Conservation (phyloP, 2,888 invertebrate genomes). For the Augiades crinisus region DNA sequence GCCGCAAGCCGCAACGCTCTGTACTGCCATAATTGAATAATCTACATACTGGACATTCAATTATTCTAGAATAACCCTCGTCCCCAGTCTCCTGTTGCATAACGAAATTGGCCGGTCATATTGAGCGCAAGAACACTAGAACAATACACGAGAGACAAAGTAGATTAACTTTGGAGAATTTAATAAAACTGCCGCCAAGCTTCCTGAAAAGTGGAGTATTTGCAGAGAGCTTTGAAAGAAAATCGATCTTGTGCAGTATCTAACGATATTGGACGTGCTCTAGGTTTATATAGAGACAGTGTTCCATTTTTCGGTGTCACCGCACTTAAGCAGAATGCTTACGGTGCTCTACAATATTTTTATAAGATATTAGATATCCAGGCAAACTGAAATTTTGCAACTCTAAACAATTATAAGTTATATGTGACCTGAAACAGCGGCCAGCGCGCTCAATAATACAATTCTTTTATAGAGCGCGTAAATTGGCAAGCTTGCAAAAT, state of each 20-base stretch:
- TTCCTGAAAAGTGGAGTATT: slow-evolving; percentile 8
- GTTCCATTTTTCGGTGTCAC: neutral
- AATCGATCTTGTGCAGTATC: slow-evolving; percentile 6
- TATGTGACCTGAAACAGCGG: too few relatives aligned
- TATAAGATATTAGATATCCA: too few relatives aligned
- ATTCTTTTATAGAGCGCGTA: too few relatives aligned
- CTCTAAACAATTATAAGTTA: too few relatives aligned
- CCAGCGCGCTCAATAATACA: too few relatives aligned
- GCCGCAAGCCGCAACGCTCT: neutral
- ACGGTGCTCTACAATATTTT: too few relatives aligned
- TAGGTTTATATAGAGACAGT: neutral
- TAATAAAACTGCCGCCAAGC: slow-evolving; percentile 20
- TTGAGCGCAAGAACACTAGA: slow-evolving; percentile 16
- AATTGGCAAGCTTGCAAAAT: too few relatives aligned
- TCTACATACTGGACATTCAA: slow-evolving; percentile 50
- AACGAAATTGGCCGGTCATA: slow-evolving; percentile 24
- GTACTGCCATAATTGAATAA: slow-evolving; percentile 52
- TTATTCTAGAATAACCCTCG: slow-evolving; percentile 38
- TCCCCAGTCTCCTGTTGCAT: slow-evolving; percentile 30
- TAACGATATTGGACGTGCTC: slow-evolving; percentile 2
- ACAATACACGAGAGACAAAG: slow-evolving; percentile 20
- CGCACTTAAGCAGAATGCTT: neutral
- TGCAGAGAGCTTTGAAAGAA: neutral
- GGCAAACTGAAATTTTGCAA: too few relatives aligned
- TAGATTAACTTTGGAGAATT: slow-evolving; percentile 20